These are phyloP conservation scores for Acrocephalus scirpaceus DNA, from an alignment of 2,797 vertebrate genomes.

Conservation along the genomic window DNA sequence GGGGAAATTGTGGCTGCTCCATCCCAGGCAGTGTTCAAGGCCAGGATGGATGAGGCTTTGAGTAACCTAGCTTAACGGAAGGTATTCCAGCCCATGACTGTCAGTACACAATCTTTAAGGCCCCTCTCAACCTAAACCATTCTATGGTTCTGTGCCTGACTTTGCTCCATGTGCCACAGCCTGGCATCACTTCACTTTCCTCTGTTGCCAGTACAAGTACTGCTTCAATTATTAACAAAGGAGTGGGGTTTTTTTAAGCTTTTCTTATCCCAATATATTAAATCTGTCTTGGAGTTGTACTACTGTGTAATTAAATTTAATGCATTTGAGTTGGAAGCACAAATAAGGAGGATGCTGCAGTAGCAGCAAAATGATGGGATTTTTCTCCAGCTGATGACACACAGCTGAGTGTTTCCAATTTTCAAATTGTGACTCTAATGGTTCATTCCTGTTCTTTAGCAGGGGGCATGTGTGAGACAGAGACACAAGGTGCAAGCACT, in stretches of 20 bases:
- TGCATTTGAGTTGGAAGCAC: not conserved
- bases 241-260: not conserved
- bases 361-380: not conserved
- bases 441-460: not conserved
- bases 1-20: not conserved
- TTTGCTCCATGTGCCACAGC: not conserved
- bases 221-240: not conserved
- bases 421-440: not conserved
- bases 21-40: not conserved
- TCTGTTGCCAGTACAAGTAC: not conserved
- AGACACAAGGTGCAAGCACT: not conserved
- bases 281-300: constrained; percentile 28
- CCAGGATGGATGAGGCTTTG: not conserved
- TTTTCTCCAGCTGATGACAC: not conserved
- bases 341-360: constrained; percentile 29
- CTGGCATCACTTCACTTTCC: not conserved
- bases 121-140: not conserved
- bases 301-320: constrained; percentile 48
- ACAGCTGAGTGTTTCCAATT: not conserved
- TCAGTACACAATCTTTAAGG: not conserved
- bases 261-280: not conserved
- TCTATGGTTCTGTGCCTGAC: not conserved
- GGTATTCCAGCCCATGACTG: not conserved
- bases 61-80: not conserved
- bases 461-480: not conserved